A percentile compares a stretch with the other conserved stretches of the same genome.
Conservation (phyloP, 2,113 vertebrate species). For the Nyctereutes procyonoides region DNA sequence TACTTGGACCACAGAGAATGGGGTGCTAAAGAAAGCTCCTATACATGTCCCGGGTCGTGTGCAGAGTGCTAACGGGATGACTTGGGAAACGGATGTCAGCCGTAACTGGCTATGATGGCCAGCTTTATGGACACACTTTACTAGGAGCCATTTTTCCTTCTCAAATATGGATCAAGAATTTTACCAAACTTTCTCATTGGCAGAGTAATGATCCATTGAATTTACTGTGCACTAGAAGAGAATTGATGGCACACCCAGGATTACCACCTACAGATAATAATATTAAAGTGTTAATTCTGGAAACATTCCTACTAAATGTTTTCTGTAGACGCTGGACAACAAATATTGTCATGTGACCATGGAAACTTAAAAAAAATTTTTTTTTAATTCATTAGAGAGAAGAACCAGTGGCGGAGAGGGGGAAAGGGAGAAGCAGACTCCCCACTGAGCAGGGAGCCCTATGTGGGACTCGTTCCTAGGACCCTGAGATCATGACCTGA, state of each 20-base stretch:
- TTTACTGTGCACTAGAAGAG: background rate
- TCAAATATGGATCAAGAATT: background rate
- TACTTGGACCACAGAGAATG: background rate
- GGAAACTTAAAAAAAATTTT: background rate
- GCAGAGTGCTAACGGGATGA: background rate
- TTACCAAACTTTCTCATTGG: background rate
- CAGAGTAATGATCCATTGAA: background rate
- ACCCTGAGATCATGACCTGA: background rate
- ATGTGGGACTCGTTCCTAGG: accelerated
- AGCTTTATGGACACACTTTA: no score
- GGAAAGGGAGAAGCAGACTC: background rate
- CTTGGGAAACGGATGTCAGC: background rate
- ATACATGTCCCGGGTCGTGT: background rate
- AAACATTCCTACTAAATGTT: background rate
- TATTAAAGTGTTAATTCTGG: background rate
- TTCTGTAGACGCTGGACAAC: background rate
- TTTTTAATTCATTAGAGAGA: background rate
- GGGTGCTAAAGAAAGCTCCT: no score
- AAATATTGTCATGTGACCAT: background rate
- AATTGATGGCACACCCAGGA: background rate
- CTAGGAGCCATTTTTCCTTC: background rate
- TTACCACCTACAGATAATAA: background rate
- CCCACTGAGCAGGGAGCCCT: background rate
- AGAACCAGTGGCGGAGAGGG: background rate
- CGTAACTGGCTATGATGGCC: background rate